Base-by-base conservation (phyloP, 2,888 invertebrate genomes). In the Mythimna ferrago region DNA sequence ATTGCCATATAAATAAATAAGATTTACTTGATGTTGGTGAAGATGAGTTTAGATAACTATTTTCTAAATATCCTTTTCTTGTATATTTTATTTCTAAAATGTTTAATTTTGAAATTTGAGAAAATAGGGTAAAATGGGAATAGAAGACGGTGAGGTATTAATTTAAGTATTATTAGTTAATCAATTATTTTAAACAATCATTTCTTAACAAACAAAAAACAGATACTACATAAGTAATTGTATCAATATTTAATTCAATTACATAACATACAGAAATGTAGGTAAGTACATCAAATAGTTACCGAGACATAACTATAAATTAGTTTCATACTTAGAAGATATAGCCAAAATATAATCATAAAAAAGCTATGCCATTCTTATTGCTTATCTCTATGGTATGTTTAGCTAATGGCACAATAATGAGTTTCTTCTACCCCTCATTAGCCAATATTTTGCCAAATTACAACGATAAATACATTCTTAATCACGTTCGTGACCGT, bases 341-440 rank as follows among this genome's bases (percentile, higher is more conserved):
- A 73, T 19, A 58, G 11, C 19, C 19, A 68, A 56, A 32, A 53
- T 35, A 32, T 16, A 56, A 53, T 32, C 44, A 2, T 14, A 69
- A 51, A 56, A 69, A 51, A 21, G 5, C 32, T 21, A 78, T 82
- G 62, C 26, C 70, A 51, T 58, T 77, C 19, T 26, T 7, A 44
- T 21, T 11, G n/a, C 35, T 41, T 83, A 70, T 67, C 61, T 81
- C 44, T 76, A 65, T 71, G 57, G 66, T 58, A 62, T 57, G 69
- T 61, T 54, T n/a, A 7, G 9, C 32, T 82, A 79, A 79, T 76
- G 68, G 26, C 26, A 79, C 32, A 84, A 56, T 67, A 73, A 83
- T 80, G 61, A 48, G 64, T 54, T 44, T 35, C 6, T 56, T 71
- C 51, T 78, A 69, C 72, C 51, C 66, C 68, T 71, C 67, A 66